A percentile compares a stretch with the other conserved stretches of the same genome.
Evolutionary conservation across 92 coral and sea anemone genomes (phyloP).

Genomic region (Actinostola sp.): DNA sequence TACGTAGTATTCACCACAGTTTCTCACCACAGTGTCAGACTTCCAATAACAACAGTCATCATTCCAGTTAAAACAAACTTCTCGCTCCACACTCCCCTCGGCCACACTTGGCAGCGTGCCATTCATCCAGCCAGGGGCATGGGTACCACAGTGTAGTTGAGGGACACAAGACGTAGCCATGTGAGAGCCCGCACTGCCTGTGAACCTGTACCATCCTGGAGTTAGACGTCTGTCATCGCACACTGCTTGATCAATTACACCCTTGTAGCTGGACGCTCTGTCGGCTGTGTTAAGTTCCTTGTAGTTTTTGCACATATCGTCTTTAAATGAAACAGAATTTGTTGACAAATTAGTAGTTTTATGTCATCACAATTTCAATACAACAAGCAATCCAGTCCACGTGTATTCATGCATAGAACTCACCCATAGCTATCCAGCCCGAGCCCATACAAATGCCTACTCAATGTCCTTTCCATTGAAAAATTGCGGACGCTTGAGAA

Average conservation of each 20-base stretch:
- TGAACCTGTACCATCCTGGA: conserved; percentile 51
- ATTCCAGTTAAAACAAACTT: conserved; percentile 50
- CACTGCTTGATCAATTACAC: background rate
- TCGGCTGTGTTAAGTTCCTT: background rate
- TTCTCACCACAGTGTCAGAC: conserved; percentile 16
- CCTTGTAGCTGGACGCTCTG: conserved; percentile 3
- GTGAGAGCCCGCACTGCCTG: conserved; percentile 49
- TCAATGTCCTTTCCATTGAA: no score
- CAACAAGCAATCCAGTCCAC: no score
- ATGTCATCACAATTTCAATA: no score
- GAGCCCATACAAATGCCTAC: no score
- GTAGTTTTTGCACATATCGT: conserved; percentile 7
- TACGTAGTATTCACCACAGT: conserved; percentile 50
- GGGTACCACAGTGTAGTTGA: conserved; percentile 47
- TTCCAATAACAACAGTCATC: conserved; percentile 37
- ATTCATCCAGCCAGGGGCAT: conserved; percentile 56
- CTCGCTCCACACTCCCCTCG: conserved; percentile 43
- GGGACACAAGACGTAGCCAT: conserved; percentile 48
- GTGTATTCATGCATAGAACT: no score
- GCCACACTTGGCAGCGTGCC: conserved; percentile 43
- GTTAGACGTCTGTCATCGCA: conserved; percentile 35
- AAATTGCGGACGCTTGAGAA: no score
- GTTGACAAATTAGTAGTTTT: background rate
- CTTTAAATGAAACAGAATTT: background rate
- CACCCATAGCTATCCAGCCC: no score